These are phyloP conservation scores for Nomada hirtipes DNA, from an alignment of 2,888 invertebrate genomes.

Conservation along the genomic window DNA sequence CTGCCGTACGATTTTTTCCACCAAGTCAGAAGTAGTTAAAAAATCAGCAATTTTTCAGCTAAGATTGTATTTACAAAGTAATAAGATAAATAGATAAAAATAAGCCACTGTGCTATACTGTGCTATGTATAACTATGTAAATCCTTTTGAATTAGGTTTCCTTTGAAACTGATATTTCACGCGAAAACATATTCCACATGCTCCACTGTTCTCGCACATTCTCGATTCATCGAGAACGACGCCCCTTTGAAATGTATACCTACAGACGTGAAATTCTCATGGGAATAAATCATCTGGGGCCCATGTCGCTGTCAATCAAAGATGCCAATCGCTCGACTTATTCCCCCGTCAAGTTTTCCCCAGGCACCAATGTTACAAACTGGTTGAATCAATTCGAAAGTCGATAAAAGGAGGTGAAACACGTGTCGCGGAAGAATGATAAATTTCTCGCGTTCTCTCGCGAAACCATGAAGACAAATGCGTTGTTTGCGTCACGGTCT, in stretches of 20 bases:
- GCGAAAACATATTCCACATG: background rate
- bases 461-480: constrained; percentile 50
- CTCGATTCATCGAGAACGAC: constrained; percentile 12
- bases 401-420: background rate
- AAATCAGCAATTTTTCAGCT: too few species aligned
- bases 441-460: constrained; percentile 37
- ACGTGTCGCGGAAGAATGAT: constrained; percentile 28
- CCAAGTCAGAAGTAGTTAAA: too few species aligned
- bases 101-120: too few species aligned
- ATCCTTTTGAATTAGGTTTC: too few species aligned
- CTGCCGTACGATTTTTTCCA: too few species aligned
- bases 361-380: constrained; percentile 26
- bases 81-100: too few species aligned
- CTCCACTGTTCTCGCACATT: background rate
- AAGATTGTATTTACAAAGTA: too few species aligned
- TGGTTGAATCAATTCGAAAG: constrained; percentile 45
- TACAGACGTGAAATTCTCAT: background rate
- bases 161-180: too few species aligned
- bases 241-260: background rate
- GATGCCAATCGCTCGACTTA: constrained; percentile 45
- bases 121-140: too few species aligned
- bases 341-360: constrained; percentile 3
- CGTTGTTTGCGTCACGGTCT: constrained; percentile 46
- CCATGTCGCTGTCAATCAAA: constrained; percentile 55
- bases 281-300: constrained; percentile 38